Conservation (phyloP, 2,888 invertebrate genomes). For the Cepaea hortensis region DNA sequence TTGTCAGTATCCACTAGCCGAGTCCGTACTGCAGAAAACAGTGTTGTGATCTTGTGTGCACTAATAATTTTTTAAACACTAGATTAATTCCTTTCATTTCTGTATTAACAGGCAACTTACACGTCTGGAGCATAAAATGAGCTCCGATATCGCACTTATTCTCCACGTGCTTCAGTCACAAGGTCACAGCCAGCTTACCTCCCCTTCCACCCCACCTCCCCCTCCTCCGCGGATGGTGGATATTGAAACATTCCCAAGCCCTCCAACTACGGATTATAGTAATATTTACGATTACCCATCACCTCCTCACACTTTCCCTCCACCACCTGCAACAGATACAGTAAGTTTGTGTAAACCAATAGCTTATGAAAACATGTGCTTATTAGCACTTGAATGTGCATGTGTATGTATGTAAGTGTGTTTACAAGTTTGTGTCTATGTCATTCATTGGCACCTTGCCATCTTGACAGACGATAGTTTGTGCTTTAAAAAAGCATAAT, state of each 20-base stretch:
- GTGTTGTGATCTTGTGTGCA: neutral
- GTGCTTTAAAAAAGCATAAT: too few species aligned
- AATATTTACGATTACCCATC: slow-evolving; percentile 55
- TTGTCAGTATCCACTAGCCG: too few species aligned
- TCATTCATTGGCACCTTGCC: too few species aligned
- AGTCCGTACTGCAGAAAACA: too few species aligned
- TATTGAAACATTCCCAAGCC: slow-evolving; percentile 55
- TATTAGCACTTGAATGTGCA: neutral
- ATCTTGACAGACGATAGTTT: too few species aligned
- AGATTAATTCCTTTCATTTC: neutral
- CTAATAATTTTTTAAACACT: neutral
- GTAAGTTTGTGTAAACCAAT: slow-evolving; percentile 20
- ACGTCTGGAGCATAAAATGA: slow-evolving; percentile 73
- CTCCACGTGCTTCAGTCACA: slow-evolving; percentile 70
- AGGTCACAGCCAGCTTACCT: slow-evolving; percentile 42
- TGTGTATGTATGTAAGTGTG: too few species aligned
- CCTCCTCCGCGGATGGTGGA: slow-evolving; percentile 52
- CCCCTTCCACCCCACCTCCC: slow-evolving; percentile 48
- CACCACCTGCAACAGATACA: slow-evolving; percentile 49
- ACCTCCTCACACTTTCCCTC: slow-evolving; percentile 52
- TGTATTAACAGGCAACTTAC: slow-evolving; percentile 68
- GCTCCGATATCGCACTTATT: slow-evolving; percentile 73
- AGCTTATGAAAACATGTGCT: neutral
- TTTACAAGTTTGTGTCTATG: too few species aligned
- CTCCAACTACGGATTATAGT: slow-evolving; percentile 54